Conservation (phyloP, 2,797 vertebrate genomes). For the Lycodopsis pacificus region DNA sequence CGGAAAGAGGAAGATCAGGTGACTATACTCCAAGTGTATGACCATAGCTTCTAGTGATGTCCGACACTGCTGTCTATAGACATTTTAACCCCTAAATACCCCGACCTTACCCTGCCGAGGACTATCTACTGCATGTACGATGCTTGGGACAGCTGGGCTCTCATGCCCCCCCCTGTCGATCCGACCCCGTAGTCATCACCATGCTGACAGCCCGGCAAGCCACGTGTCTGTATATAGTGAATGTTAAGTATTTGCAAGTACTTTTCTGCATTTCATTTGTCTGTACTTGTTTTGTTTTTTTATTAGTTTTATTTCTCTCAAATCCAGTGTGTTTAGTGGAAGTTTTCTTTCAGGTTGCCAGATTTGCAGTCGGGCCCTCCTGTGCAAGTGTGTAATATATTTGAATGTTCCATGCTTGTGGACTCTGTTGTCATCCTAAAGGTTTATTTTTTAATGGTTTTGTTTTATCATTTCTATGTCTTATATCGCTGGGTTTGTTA, state of each 20-base stretch:
- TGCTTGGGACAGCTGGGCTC: constrained; percentile 88
- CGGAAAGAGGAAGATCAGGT: constrained; percentile 69
- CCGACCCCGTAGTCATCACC: constrained; percentile 80
- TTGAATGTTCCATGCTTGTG: constrained; percentile 88
- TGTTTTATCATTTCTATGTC: constrained; percentile 50
- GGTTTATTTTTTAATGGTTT: constrained; percentile 30
- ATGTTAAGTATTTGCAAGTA: constrained; percentile 94
- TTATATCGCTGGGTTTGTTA: constrained; percentile 87
- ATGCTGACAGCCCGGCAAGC: constrained; percentile 87
- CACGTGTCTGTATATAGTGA: constrained; percentile 94
- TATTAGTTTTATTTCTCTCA: constrained; percentile 30
- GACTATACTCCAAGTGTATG: constrained; percentile 83
- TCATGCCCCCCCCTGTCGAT: constrained; percentile 68
- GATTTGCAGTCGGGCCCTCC: constrained; percentile 57
- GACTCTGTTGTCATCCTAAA: constrained; percentile 70
- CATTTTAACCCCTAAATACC: constrained; percentile 79
- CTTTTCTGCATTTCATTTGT: constrained; percentile 79
- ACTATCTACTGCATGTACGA: constrained; percentile 93
- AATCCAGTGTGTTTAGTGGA: constrained; percentile 83
- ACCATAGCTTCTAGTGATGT: constrained; percentile 88
- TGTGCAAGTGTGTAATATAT: constrained; percentile 87
- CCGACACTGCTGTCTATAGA: constrained; percentile 92
- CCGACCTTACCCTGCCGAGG: constrained; percentile 23
- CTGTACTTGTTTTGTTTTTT: constrained; percentile 26
- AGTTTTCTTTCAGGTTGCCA: constrained; percentile 74